Base-by-base conservation (phyloP, 92 coral and sea anemone species). In the Parazoanthus atlanticus region DNA sequence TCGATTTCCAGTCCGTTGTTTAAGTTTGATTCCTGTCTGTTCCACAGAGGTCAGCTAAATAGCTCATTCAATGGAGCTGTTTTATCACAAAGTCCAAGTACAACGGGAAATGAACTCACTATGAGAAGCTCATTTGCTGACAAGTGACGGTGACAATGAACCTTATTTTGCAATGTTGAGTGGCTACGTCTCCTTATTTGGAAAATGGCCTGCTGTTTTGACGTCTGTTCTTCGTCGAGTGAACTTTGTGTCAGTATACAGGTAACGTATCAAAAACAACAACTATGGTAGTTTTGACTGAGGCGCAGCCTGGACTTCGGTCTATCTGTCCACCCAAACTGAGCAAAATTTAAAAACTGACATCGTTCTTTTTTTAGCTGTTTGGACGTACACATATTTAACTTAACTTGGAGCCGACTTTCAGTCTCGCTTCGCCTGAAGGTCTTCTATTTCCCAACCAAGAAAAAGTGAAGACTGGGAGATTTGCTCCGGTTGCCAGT, bases 71-170 rank as follows among this genome's bases (percentile, higher is more conserved):
- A 31, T 25, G 33, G 29, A 65, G 13, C 8, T 66, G 40, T 61
- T 34, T n/a, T 69, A 64, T 66, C 66, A 11, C 86, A 82, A 82
- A 82, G 86, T 82, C 86, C 86, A 70, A 28, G 19, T 40, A 66
- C 26, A 38, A 38, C 86, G n/a, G 86, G 86, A 82, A 64, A 66
- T 82, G 21, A 66, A 8, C 65, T 65, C 86, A 66, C 76, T 23
- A n/a, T 29, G 46, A 25, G 1, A 79, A 31, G 25, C 23, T 49
- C 65, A 9, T 15, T 46, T 49, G 64, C 56, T 79, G 83, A 79
- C 67, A 79, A 26, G 47, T 2, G 10, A 5, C 25, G 25, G 86
- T 19, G 29, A 64, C 56, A 81, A 34, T 19, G 13, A 30, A 21
- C 75, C 86, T 26, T 82, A 65, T 65, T 82, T 65, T 82, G 86